Evolutionary conservation across 2,113 vertebrate genomes (phyloP), one percentile per base, ranked within the genome.

Genomic region (Trichechus manatus): DNA sequence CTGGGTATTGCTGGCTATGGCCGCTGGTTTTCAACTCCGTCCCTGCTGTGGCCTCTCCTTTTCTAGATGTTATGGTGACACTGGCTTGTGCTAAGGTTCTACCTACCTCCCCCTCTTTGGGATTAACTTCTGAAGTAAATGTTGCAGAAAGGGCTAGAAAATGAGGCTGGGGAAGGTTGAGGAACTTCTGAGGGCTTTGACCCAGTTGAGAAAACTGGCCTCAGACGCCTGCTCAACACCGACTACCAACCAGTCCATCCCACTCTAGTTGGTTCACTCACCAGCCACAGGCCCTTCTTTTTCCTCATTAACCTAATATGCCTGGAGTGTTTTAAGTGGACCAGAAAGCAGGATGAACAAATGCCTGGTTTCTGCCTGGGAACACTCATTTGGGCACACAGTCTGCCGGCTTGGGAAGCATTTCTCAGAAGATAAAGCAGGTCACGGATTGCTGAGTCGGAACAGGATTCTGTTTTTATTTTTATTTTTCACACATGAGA

Each of bases 61-160:
- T 0, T 1, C 5, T 1, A 0, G 0, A 5, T 10, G 53, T 25
- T 44, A 0, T 1, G 22, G 20, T 25, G 53, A 5, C 0, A 0
- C 53, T 64, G 13, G 22, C 23, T 29, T 36, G 70, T 20, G 36
- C 86, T 33, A 47, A 29, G 33, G 36, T 68, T n/a, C 79, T 66
- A 2, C 6, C 27, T 59, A 10, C 8, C 15, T 5, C 56, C 33
- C 4, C 5, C 9, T 42, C 53, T 83, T 23, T 70, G 29, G 56
- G 39, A 5, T 66, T 68, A 42, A 22, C 56, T 70, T 25, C 17
- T 15, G 20, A 63, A 23, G 25, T 36, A 23, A 42, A 31, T 56
- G 29, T 42, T 90, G 72, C 47, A 80, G 86, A 91, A 82, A 83
- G 25, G 13, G 25, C 42, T 86, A 15, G 91, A 47, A 83, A 25